A percentile compares a stretch with the other conserved stretches of the same genome.
These are phyloP conservation scores for Crocodylus rhombifer DNA, from an alignment of 2,797 vertebrate genomes.

Conservation along the genomic window DNA sequence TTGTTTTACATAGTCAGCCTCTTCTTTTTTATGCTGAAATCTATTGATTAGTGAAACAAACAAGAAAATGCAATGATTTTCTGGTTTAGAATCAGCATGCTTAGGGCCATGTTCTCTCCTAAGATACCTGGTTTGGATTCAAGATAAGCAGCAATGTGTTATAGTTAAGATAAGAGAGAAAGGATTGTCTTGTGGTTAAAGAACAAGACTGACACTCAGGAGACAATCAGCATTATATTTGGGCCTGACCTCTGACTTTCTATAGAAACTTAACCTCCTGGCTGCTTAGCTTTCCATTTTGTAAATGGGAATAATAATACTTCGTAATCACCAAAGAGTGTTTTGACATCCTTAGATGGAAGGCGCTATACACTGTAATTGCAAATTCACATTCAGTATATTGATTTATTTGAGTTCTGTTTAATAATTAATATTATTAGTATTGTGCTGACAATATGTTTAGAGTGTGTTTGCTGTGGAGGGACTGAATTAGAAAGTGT, in stretches of 20 bases:
- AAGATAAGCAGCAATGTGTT: background rate
- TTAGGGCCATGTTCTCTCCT: background rate
- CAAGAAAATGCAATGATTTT: background rate
- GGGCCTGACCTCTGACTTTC: background rate
- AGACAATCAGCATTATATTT: background rate
- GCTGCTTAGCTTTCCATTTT: background rate
- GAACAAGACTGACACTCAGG: background rate
- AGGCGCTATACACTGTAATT: background rate
- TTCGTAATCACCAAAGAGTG: background rate
- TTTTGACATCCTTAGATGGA: background rate
- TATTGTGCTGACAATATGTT: background rate
- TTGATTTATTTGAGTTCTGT: background rate
- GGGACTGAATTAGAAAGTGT: background rate
- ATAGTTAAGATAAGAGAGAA: background rate
- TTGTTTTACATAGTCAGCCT: background rate
- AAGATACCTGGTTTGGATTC: background rate
- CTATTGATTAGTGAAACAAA: background rate
- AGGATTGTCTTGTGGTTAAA: background rate
- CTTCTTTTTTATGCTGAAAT: background rate
- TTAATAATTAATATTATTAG: background rate
- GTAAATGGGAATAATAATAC: background rate
- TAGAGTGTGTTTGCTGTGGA: background rate
- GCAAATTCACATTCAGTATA: background rate
- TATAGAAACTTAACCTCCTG: background rate
- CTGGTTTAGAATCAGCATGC: background rate